Evolutionary conservation across 2,113 vertebrate genomes (phyloP), one percentile per base, ranked within the genome.

Genomic region (Aramus guarauna): DNA sequence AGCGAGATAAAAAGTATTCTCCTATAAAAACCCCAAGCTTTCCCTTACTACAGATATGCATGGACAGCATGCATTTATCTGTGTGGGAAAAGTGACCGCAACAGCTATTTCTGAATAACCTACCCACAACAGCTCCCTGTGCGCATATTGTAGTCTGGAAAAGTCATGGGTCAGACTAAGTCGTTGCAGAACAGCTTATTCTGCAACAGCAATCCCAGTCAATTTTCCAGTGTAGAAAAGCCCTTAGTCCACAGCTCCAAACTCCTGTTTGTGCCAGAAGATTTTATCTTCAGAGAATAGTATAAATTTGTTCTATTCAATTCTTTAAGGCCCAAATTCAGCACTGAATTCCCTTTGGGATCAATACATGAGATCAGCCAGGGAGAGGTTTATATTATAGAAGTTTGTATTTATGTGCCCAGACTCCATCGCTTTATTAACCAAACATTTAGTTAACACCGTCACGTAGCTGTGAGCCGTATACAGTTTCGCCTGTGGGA

Each of bases 141-240:
- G 77, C 87, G 86, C 45, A 74, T 92, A 92, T 82, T 79, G n/a
- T 45, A n/a, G 53, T 53, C 66, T 92, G 77, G 69, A 87, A 85
- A 90, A 95, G 67, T 77, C 45, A 59, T 23, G 59, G 86, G 76
- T 94, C 88, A 87, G 83, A 37, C 60, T 34, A 92, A 96, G 72
- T 74, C 9, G 13, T 48, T 94, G 83, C 75, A 93, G 79, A 94
- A 89, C 34, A 93, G 59, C 68, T 96, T 94, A 43, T 87, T 72
- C 94, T 93, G 80, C 88, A 97, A 94, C 47, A 91, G 69, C 73
- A 88, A 90, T 97, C 94, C 77, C 86, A 81, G 69, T 92, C 34
- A 43, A 36, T 76, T 94, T 95, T 87, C 66, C 84, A 79, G 62
- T 12, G 52, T 39, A 90, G 81, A 94, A 88, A 94, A 90, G 22